A percentile compares a stretch with the other conserved stretches of the same genome.
Conservation (phyloP, 2,113 vertebrate species). For the Sylvia atricapilla region DNA sequence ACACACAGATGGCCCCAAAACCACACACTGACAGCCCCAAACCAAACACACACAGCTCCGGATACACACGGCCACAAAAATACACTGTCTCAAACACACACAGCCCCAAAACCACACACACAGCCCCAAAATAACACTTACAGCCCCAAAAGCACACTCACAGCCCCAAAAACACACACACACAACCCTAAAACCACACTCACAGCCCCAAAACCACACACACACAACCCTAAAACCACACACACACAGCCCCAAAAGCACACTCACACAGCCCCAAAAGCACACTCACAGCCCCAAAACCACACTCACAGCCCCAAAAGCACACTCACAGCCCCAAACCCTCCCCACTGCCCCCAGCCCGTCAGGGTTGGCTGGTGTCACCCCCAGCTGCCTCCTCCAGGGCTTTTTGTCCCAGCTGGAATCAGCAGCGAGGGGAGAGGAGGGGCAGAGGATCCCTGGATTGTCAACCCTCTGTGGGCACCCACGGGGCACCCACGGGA, state of each 20-base stretch:
- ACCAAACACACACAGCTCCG: background rate
- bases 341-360: background rate
- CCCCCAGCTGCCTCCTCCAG: background rate
- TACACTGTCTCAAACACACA: too few relatives aligned
- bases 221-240: background rate
- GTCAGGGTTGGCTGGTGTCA: background rate
- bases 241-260: background rate
- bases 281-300: background rate
- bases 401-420: background rate
- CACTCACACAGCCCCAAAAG: background rate
- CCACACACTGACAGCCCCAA: background rate
- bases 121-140: too few relatives aligned
- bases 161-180: background rate
- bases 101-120: too few relatives aligned
- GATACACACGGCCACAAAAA: background rate
- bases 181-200: background rate
- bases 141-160: background rate
- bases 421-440: accelerated
- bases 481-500: background rate
- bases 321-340: background rate
- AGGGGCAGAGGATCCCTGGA: background rate
- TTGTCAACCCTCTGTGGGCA: accelerated
- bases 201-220: background rate
- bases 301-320: too few relatives aligned
- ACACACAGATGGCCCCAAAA: background rate